phyloP scores from a whole-genome alignment of 2,113 vertebrate genomes.

The Cebus imitator region DNA sequence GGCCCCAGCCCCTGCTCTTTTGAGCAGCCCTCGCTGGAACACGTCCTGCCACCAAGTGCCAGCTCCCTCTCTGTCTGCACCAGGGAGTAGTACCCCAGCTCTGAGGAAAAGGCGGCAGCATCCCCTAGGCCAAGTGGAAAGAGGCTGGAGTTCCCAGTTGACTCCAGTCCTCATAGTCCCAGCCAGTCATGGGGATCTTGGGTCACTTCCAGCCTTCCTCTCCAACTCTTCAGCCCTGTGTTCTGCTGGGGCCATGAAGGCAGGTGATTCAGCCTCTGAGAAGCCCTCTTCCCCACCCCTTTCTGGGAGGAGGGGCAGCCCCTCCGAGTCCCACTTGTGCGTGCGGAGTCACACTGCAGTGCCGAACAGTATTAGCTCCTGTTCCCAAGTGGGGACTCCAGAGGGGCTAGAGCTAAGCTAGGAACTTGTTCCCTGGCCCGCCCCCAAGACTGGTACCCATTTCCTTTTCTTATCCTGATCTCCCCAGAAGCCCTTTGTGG shows the following conservation, averaged over 20 bases:
- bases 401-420: constrained; percentile 3
- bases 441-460: constrained; percentile 14
- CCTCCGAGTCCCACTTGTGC: neutral
- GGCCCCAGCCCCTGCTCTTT: neutral
- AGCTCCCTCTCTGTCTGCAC: constrained; percentile 56
- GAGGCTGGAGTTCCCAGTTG: neutral
- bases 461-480: neutral
- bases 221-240: neutral
- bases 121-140: neutral
- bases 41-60: constrained; percentile 56
- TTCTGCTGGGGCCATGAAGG: neutral
- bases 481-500: constrained; percentile 39
- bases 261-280: neutral
- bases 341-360: constrained; percentile 46
- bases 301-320: constrained; percentile 19
- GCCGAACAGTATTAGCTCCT: constrained; percentile 73
- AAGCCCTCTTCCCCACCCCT: neutral
- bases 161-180: neutral
- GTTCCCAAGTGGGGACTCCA: neutral
- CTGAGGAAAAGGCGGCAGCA: constrained; percentile 31
- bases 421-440: neutral
- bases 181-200: neutral
- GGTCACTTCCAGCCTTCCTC: neutral
- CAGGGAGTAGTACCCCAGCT: constrained; percentile 63
- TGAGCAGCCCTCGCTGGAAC: constrained; percentile 56